Conservation (phyloP, 2,113 vertebrate genomes). For the Diadophis punctatus region DNA sequence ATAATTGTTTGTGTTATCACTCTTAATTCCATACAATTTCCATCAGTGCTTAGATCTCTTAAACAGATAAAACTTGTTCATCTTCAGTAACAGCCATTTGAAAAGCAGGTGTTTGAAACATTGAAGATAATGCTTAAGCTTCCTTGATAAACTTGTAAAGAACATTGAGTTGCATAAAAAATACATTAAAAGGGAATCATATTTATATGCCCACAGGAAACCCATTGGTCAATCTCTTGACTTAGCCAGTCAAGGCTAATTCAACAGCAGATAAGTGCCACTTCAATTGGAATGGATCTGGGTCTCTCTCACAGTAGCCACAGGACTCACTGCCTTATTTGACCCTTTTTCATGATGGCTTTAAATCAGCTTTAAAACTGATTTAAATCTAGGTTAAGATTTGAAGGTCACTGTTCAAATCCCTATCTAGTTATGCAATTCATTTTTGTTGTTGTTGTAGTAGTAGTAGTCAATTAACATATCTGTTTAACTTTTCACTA, state of each 20-base stretch:
- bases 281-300: background rate
- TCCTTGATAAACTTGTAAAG: background rate
- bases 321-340: background rate
- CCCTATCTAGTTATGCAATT: background rate
- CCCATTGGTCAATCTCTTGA: background rate
- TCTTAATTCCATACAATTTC: background rate
- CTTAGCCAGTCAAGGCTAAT: background rate
- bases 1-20: background rate
- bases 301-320: background rate
- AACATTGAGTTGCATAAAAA: background rate
- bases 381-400: background rate
- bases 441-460: background rate
- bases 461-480: background rate
- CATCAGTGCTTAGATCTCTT: background rate
- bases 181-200: background rate
- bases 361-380: background rate
- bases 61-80: background rate
- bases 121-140: fast-evolving
- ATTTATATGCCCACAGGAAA: background rate
- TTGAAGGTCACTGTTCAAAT: background rate
- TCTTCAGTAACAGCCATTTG: background rate
- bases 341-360: background rate
- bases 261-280: background rate
- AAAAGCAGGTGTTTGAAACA: background rate
- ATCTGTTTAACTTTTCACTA: background rate